These are phyloP conservation scores for Etheostoma perlongum DNA, from an alignment of 2,797 vertebrate species.

Conservation along the genomic window DNA sequence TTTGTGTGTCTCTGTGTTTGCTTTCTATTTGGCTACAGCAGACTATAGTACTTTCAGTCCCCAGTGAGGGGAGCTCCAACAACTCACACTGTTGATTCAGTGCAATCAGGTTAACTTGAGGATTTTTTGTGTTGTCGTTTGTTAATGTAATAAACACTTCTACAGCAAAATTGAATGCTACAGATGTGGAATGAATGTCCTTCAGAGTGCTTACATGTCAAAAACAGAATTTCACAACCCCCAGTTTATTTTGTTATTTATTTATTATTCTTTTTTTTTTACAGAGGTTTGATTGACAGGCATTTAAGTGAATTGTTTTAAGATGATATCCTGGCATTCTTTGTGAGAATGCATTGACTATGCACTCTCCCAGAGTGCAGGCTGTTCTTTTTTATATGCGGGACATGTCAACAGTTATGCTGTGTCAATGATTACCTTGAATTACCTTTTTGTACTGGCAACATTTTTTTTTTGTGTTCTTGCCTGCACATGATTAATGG, in stretches of 20 bases:
- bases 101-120: neutral
- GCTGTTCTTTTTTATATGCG: conserved; percentile 29
- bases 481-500: conserved; percentile 13
- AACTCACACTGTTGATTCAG: neutral
- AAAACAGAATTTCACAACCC: neutral
- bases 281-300: conserved; percentile 8
- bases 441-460: conserved; percentile 16
- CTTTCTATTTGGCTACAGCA: neutral
- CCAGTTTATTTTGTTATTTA: neutral
- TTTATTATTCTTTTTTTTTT: neutral
- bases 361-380: neutral
- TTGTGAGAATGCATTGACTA: neutral
- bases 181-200: neutral
- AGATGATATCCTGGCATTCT: conserved; percentile 21
- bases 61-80: neutral
- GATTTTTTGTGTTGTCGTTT: neutral
- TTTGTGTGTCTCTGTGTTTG: neutral
- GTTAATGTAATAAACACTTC: neutral
- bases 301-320: conserved; percentile 31
- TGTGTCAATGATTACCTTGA: conserved; percentile 39
- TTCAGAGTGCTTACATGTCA: conserved; percentile 14
- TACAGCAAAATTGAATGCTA: neutral
- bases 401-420: conserved; percentile 42
- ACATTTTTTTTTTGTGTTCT: conserved; percentile 21
- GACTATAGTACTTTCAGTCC: neutral